These are phyloP conservation scores for Ophioderma brevispina DNA, from an alignment of 35 echinoderm and acorn worm genomes.

Conservation along the genomic window DNA sequence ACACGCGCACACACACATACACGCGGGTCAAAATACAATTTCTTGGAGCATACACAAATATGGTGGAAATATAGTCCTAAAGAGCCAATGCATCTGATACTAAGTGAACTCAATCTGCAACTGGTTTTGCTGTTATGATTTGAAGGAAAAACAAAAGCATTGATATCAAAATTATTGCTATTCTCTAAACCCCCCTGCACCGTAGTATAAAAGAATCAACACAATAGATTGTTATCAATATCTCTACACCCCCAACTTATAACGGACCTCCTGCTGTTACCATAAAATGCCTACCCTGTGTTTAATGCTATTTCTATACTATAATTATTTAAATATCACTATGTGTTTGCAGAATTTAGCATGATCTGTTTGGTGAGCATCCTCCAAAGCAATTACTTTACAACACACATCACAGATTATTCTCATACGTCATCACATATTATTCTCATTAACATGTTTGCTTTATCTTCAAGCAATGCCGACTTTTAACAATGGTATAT, in stretches of 20 bases:
- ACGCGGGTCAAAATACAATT: not conserved
- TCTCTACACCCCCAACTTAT: too few species aligned
- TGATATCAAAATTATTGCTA: not conserved
- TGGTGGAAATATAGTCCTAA: not conserved
- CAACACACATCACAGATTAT: not conserved
- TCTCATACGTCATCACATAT: not conserved
- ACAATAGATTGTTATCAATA: too few species aligned
- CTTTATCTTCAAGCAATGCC: not conserved
- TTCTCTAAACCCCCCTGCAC: not conserved
- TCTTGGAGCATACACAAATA: not conserved
- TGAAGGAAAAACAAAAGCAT: not conserved
- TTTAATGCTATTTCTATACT: too few species aligned
- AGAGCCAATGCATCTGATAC: conserved; percentile 1
- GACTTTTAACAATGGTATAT: not conserved
- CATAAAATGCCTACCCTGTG: too few species aligned
- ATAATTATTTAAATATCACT: too few species aligned
- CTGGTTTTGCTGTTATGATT: not conserved
- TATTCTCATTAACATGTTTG: not conserved
- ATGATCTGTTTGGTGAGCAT: too few species aligned
- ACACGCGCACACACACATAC: not conserved
- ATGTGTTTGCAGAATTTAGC: too few species aligned
- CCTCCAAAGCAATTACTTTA: not conserved
- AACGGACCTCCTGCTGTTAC: too few species aligned
- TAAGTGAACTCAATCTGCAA: not conserved
- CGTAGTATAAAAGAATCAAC: not conserved